These are phyloP conservation scores for Egretta garzetta DNA, from an alignment of 2,113 vertebrate genomes.

Conservation along the genomic window DNA sequence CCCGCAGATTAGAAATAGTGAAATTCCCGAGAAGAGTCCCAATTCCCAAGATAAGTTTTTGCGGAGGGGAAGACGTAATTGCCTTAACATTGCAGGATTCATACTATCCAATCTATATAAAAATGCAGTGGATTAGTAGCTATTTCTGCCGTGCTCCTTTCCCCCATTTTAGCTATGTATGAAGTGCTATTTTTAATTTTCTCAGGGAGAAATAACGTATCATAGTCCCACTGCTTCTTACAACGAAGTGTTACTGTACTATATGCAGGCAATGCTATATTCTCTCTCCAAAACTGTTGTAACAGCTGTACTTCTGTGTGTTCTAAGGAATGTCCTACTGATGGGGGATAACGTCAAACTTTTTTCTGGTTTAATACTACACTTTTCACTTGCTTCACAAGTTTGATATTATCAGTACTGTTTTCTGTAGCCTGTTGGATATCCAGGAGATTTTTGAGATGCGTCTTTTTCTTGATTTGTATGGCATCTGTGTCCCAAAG, in stretches of 20 bases:
- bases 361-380: neutral
- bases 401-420: neutral
- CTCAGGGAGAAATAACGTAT: neutral
- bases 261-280: neutral
- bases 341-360: neutral
- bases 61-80: neutral
- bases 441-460: neutral
- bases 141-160: neutral
- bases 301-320: neutral
- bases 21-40: neutral
- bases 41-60: neutral
- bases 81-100: neutral
- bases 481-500: neutral
- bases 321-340: neutral
- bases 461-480: neutral
- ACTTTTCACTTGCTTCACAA: neutral
- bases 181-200: neutral
- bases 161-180: neutral
- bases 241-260: neutral
- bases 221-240: neutral
- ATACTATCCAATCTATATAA: rapidly evolving
- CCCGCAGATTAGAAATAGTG: neutral
- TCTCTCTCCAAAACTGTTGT: neutral
- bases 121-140: rapidly evolving
- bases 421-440: neutral